A percentile compares a stretch with the other conserved stretches of the same genome.
Evolutionary conservation across 2,797 vertebrate species (phyloP).

Genomic region (Gymnothorax javanicus): DNA sequence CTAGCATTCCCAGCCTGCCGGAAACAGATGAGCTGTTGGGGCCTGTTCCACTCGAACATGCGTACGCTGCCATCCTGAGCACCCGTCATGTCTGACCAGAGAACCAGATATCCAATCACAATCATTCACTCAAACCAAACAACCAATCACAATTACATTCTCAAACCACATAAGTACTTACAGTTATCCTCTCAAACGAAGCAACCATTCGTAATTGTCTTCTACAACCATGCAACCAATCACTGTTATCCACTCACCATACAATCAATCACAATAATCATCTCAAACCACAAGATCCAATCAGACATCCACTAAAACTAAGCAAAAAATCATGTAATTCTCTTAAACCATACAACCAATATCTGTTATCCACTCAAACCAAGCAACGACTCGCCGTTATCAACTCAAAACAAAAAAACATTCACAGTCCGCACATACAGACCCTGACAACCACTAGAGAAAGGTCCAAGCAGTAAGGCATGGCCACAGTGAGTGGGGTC

Average conservation of each 20-base stretch:
- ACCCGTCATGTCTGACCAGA: conserved; percentile 86
- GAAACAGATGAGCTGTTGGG: conserved; percentile 95
- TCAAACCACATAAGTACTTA: not conserved
- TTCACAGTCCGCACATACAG: not conserved
- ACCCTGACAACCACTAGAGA: not conserved
- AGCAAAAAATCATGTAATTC: not conserved
- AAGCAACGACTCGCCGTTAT: not conserved
- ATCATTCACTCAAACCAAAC: not conserved
- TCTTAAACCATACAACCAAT: not conserved
- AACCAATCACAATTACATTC: not conserved
- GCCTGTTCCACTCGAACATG: conserved; percentile 98
- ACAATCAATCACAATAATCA: not conserved
- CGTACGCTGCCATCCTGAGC: conserved; percentile 98
- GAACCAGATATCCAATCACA: not conserved
- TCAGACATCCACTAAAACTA: not conserved
- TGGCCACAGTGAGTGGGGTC: not conserved
- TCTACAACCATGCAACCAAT: not conserved
- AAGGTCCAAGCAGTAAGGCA: not conserved
- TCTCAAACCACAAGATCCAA: not conserved
- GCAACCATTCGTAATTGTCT: not conserved
- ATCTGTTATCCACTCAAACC: not conserved
- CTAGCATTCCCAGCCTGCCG: conserved; percentile 94
- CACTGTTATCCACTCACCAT: not conserved
- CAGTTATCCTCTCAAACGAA: not conserved
- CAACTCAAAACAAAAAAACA: not conserved